A percentile compares a stretch with the other conserved stretches of the same genome.
Evolutionary conservation across 2,888 invertebrate species (phyloP).

Genomic region (Cephus sareptanus): DNA sequence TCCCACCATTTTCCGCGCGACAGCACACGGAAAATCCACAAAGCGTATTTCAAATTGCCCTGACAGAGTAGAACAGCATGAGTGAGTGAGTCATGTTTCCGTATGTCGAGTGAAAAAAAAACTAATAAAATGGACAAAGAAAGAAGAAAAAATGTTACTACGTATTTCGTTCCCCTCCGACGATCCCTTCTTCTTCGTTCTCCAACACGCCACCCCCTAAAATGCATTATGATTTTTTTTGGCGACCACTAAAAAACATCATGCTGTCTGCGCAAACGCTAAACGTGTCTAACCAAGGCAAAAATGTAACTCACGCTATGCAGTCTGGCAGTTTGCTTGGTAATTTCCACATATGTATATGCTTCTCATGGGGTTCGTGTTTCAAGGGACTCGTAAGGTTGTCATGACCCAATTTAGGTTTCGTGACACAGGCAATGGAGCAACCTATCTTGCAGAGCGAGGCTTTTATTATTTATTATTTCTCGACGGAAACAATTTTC

Average conservation of each 20-base stretch:
- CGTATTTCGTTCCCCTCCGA: not conserved
- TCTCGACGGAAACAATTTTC: conserved; percentile 3
- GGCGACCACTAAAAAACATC: not conserved
- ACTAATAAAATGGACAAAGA: not conserved
- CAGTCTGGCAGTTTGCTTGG: not conserved
- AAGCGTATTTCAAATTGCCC: conserved; percentile 36
- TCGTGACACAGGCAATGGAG: conserved; percentile 4
- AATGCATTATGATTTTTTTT: not conserved
- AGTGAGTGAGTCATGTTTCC: conserved; percentile 30
- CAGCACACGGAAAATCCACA: conserved; percentile 33
- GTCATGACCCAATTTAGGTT: conserved; percentile 5
- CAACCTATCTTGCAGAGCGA: not conserved
- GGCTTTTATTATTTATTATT: conserved; percentile 4
- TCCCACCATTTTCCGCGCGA: conserved; percentile 37
- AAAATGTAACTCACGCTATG: not conserved
- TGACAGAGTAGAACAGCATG: conserved; percentile 15
- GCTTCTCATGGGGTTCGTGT: not conserved
- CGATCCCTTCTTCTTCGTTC: not conserved
- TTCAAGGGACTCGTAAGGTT: not conserved
- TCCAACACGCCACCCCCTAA: not conserved
- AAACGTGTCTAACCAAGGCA: not conserved
- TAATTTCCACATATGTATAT: not conserved
- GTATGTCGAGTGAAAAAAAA: not conserved
- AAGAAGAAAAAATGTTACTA: not conserved
- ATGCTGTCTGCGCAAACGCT: not conserved